Conservation (phyloP, 1,140 invertebrate genomes). For the Nasonia longicornis region DNA sequence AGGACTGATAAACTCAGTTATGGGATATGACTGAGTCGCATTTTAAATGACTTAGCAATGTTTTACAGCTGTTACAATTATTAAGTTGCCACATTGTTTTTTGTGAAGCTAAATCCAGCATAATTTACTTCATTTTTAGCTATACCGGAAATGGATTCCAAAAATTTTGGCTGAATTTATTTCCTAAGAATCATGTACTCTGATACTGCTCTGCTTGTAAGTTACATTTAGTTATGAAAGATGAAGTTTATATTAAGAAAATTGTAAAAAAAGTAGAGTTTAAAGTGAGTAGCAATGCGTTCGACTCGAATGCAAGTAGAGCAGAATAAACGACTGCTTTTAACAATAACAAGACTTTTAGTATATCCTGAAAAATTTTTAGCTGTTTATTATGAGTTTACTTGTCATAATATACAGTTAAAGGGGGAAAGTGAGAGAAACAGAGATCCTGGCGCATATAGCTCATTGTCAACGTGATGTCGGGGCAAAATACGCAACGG, state of each 20-base stretch:
- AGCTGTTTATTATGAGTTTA: slow-evolving; percentile 16
- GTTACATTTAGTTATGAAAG: no score
- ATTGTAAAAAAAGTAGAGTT: slow-evolving; percentile 11
- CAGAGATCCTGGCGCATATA: slow-evolving; percentile 25
- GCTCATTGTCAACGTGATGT: slow-evolving; percentile 44
- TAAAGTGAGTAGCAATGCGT: slow-evolving; percentile 10
- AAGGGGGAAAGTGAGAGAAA: neutral
- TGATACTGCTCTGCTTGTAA: no score
- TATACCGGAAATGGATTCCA: no score
- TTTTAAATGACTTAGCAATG: no score
- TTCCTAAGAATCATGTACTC: no score
- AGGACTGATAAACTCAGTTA: slow-evolving; percentile 37
- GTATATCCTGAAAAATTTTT: slow-evolving; percentile 8
- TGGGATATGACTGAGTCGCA: neutral
- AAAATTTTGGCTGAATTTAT: no score
- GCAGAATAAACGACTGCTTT: slow-evolving; percentile 21
- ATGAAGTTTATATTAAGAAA: no score
- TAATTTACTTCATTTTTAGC: no score
- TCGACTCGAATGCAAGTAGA: neutral
- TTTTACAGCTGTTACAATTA: no score
- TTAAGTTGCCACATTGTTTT: no score
- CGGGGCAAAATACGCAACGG: slow-evolving; percentile 47
- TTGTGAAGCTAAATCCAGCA: no score
- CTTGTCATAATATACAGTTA: slow-evolving; percentile 28
- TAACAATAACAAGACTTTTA: neutral